Percentiles rank a stretch among this genome's conserved stretches.
Conservation (phyloP, 2,888 invertebrate species). For the Brachyptera putata region DNA sequence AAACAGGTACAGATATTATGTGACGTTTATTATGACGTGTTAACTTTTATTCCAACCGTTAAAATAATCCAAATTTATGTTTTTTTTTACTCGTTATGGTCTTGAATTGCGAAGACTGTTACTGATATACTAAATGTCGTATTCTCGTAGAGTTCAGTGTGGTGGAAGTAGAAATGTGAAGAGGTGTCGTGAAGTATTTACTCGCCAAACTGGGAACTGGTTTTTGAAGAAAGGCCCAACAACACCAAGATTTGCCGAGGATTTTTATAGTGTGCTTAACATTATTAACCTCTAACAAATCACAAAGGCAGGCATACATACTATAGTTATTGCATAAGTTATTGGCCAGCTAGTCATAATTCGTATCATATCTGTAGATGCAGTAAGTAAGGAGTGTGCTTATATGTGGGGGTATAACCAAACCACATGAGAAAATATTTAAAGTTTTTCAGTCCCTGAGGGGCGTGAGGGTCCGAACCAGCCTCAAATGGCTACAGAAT, state of each 20-base stretch:
- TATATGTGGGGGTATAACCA: background rate
- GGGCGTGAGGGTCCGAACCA: background rate
- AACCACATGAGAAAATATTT: constrained; percentile 9
- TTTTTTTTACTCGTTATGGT: too few relatives aligned
- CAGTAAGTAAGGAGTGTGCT: background rate
- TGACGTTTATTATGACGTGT: too few relatives aligned
- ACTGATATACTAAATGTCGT: background rate
- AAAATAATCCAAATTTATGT: too few relatives aligned
- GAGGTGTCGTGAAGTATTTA: constrained; percentile 10
- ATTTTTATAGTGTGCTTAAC: constrained; percentile 16
- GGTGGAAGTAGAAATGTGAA: constrained; percentile 11
- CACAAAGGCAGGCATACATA: constrained; percentile 1
- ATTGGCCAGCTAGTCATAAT: constrained; percentile 13
- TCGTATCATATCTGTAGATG: constrained; percentile 1
- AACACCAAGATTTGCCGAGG: constrained; percentile 3
- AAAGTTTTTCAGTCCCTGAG: constrained; percentile 2
- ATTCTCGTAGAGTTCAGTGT: background rate
- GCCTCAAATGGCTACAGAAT: constrained; percentile 6
- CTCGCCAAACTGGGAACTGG: constrained; percentile 3
- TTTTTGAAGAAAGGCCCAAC: constrained; percentile 2
- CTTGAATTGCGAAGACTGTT: background rate
- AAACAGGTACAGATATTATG: too few relatives aligned
- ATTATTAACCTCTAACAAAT: constrained; percentile 18
- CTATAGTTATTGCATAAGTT: constrained; percentile 19
- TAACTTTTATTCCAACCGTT: too few relatives aligned